phyloP scores from a whole-genome alignment of 2,797 vertebrate genomes.

The Eurystomus glaucurus region DNA sequence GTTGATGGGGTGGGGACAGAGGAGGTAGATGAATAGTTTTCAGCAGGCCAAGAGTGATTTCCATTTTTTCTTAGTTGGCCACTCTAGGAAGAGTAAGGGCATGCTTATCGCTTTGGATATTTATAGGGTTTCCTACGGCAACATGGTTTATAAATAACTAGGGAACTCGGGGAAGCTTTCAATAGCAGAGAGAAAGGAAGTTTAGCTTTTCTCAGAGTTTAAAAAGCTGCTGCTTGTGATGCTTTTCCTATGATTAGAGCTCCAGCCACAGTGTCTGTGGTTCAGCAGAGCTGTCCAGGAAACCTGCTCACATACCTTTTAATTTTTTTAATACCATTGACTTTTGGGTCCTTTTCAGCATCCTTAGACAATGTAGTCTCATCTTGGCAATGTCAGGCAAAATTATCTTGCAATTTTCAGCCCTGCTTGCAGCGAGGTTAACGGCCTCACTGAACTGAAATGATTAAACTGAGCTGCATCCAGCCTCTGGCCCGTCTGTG shows the following conservation, averaged over 20 bases:
- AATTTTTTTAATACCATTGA: not conserved
- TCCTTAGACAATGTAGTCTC: not conserved
- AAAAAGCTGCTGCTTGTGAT: not conserved
- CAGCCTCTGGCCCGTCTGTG: rapidly evolving
- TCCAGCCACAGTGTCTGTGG: not conserved
- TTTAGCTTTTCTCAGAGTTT: not conserved
- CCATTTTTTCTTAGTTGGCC: not conserved
- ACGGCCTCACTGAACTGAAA: not conserved
- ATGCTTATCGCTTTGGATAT: not conserved
- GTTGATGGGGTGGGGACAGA: not conserved
- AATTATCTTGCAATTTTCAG: not conserved
- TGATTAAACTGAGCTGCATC: not conserved
- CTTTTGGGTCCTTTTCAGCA: not conserved
- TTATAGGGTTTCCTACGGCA: constrained; percentile 50
- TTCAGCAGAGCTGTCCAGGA: not conserved
- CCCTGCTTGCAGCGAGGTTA: not conserved
- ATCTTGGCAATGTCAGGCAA: not conserved
- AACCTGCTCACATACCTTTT: rapidly evolving
- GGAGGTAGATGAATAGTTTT: not conserved
- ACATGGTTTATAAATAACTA: constrained; percentile 48
- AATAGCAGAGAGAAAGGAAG: not conserved
- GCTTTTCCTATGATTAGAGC: not conserved
- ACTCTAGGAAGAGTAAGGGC: not conserved
- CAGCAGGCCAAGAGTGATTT: constrained; percentile 26
- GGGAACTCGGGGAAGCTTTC: not conserved